Base-by-base conservation (phyloP, 1,140 invertebrate genomes). In the Calycopis cecrops region DNA sequence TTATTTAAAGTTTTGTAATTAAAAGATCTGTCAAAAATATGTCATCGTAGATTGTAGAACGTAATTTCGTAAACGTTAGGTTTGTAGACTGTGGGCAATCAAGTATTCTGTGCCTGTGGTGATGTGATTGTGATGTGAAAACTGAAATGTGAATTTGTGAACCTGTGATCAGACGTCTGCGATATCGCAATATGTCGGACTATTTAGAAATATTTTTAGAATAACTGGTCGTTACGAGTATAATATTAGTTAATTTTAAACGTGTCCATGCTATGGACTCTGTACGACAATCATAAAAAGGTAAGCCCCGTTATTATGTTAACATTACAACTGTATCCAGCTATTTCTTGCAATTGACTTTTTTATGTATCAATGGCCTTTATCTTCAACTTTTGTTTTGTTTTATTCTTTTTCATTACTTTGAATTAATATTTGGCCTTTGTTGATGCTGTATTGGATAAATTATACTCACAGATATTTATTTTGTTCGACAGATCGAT, bases 121-220 rank as follows among this genome's bases (percentile, higher is more conserved):
- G 21, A 28, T 28, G 21, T 28, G 21, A 28, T 28, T 28, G 21
- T 28, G 21, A 28, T 28, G 21, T 28, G 21, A 28, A 28, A 28
- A 28, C 21, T 42, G 35, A 37, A 37, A 9, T 67, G 64, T 68
- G 63, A 61, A 56, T 60, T 63, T 63, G 63, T 69, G 66, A 69
- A 63, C 62, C 62, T 70, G 74, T 73, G 74, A 79, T 71, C 72
- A 84, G 75, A 85, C 74, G 81, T 86, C 83, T 86, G 73, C 80
- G 85, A 86, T 83, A 88, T 88, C 85, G 73, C 85, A 88, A 88
- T 84, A 88, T 88, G 85, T 88, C 85, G 79, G 85, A 86, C 81
- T 76, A 85, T 79, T 86, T 84, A 68, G 79, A 82, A 86, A 84
- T 86, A 86, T 83, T 83, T 83, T 84, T 84, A 86, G 80, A 80